These are phyloP conservation scores for Noturus placidus DNA, from an alignment of 2,113 vertebrate genomes.

Conservation along the genomic window DNA sequence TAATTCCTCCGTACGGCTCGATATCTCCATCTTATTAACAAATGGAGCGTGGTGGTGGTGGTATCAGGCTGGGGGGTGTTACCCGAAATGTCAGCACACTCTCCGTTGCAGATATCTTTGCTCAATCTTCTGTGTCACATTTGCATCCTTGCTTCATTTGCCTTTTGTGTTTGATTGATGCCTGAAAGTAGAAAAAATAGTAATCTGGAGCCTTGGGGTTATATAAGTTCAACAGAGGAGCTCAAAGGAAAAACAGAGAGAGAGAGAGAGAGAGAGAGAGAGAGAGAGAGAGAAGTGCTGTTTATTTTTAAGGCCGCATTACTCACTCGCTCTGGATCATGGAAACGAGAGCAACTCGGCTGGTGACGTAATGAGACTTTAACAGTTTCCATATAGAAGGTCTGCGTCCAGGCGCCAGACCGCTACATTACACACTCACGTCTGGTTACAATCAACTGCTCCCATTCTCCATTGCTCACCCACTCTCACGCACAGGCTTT, in stretches of 20 bases:
- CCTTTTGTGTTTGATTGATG: neutral
- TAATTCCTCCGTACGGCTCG: neutral
- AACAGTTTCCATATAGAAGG: constrained; percentile 76
- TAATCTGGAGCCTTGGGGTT: constrained; percentile 49
- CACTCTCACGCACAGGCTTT: constrained; percentile 43
- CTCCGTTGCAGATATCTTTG: neutral
- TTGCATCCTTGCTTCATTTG: neutral
- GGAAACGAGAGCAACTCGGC: constrained; percentile 46
- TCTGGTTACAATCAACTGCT: constrained; percentile 74
- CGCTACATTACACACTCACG: constrained; percentile 60
- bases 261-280: constrained; percentile 57
- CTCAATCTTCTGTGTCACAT: neutral
- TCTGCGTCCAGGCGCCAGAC: constrained; percentile 68
- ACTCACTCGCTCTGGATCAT: constrained; percentile 57
- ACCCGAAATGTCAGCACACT: neutral
- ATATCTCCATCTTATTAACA: neutral
- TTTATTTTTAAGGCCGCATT: constrained; percentile 63
- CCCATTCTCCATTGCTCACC: constrained; percentile 31
- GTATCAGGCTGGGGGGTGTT: neutral
- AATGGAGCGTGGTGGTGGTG: neutral
- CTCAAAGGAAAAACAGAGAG: constrained; percentile 30
- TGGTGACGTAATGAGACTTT: constrained; percentile 70
- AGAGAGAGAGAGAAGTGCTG: constrained; percentile 64
- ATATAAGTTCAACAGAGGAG: constrained; percentile 65
- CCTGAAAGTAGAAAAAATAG: neutral